Evolutionary conservation across 2,113 vertebrate genomes (phyloP).

Genomic region (Boleophthalmus pectinirostris): DNA sequence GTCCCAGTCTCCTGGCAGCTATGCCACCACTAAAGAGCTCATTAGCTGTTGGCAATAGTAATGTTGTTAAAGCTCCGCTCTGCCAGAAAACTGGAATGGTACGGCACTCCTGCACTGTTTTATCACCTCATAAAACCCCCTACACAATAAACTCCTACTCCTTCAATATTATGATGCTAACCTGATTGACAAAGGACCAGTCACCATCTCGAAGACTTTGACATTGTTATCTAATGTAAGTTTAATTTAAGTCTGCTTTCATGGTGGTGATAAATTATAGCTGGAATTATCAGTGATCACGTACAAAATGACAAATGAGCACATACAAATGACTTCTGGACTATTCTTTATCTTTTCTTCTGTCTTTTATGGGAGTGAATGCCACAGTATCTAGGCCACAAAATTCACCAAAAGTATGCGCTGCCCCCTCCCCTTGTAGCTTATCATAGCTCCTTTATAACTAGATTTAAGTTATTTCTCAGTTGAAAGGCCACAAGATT

Average conservation of each 20-base stretch:
- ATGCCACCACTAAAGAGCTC: constrained; percentile 57
- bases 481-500: neutral
- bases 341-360: neutral
- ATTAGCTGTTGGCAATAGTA: constrained; percentile 68
- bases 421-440: neutral
- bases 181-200: constrained; percentile 40
- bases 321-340: neutral
- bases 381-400: neutral
- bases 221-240: constrained; percentile 28
- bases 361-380: constrained; percentile 5
- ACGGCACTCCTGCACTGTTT: constrained; percentile 30
- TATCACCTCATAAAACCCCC: constrained; percentile 36
- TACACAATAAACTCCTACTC: constrained; percentile 17
- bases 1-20: constrained; percentile 31
- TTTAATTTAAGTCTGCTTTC: constrained; percentile 21
- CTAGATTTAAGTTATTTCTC: constrained; percentile 22
- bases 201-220: constrained; percentile 28
- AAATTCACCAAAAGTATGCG: constrained; percentile 4
- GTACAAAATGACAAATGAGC: constrained; percentile 30
- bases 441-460: constrained; percentile 6
- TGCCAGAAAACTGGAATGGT: constrained; percentile 56
- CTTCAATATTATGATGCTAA: constrained; percentile 29
- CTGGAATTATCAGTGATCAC: constrained; percentile 1
- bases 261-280: constrained; percentile 21
- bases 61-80: constrained; percentile 37